Evolutionary conservation across 2,113 vertebrate genomes (phyloP).

Genomic region (Perca fluviatilis): DNA sequence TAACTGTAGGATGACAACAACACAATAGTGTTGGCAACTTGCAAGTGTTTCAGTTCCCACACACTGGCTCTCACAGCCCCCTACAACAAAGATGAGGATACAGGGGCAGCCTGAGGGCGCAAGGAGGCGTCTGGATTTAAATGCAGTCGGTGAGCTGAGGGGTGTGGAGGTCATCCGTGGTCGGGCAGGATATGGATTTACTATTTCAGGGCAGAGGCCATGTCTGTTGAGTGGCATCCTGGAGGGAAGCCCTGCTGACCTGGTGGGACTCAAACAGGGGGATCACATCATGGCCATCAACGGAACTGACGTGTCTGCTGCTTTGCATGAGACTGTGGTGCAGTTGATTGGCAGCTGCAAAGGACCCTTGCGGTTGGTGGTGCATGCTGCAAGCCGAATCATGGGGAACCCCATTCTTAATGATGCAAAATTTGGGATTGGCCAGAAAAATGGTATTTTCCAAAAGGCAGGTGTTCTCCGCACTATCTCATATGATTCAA

Average conservation of each 20-base stretch:
- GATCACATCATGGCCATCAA: conserved; percentile 92
- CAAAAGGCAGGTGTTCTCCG: conserved; percentile 90
- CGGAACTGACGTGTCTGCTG: conserved; percentile 89
- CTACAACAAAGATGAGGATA: conserved; percentile 87
- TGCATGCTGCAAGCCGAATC: conserved; percentile 81
- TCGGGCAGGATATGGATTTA: conserved; percentile 94
- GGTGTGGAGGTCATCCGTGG: conserved; percentile 91
- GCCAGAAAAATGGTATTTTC: conserved; percentile 82
- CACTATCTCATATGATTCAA: conserved; percentile 89
- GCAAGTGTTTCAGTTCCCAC: conserved; percentile 56
- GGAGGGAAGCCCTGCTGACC: conserved; percentile 92
- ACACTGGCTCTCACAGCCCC: conserved; percentile 20
- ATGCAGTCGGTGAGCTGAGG: conserved; percentile 79
- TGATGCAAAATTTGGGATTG: conserved; percentile 86
- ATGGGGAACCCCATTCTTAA: conserved; percentile 87
- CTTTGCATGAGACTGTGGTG: conserved; percentile 92
- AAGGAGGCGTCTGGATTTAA: conserved; percentile 84
- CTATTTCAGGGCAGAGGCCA: conserved; percentile 92
- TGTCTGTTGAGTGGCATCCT: conserved; percentile 92
- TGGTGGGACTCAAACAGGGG: conserved; percentile 91
- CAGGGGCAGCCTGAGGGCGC: conserved; percentile 84
- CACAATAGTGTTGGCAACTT: conserved; percentile 65
- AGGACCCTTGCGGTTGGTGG: conserved; percentile 89
- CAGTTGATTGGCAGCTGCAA: conserved; percentile 92
- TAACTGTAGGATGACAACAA: conserved; percentile 65